Conservation (phyloP, 1,140 invertebrate genomes). For the Nasonia longicornis region DNA sequence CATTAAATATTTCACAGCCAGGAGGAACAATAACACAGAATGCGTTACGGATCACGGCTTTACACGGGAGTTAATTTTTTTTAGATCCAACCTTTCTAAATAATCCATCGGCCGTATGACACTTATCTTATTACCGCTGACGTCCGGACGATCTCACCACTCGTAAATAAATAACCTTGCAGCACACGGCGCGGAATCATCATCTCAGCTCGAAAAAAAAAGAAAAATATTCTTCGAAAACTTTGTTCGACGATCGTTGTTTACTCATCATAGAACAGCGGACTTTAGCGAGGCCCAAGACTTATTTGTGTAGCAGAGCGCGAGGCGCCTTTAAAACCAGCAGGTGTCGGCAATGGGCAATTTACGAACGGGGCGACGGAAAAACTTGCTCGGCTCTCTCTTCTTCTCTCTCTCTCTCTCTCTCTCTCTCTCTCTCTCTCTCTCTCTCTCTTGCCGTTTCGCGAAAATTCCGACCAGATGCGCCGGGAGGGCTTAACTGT, state of each 20-base stretch:
- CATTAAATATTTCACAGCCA: background rate
- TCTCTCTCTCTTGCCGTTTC: background rate
- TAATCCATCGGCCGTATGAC: background rate
- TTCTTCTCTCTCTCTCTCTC: background rate
- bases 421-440: no score
- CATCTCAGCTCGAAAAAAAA: background rate
- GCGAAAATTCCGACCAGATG: constrained; percentile 34
- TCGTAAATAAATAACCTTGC: background rate
- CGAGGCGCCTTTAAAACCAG: constrained; percentile 23
- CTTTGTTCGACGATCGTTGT: background rate
- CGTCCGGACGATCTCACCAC: background rate
- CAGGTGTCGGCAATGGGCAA: constrained; percentile 44
- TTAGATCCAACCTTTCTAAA: background rate
- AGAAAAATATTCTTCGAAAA: background rate
- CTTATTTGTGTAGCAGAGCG: constrained; percentile 31
- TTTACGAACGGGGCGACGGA: constrained; percentile 29
- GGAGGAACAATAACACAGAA: background rate
- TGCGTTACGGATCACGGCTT: background rate
- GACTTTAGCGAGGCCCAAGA: background rate
- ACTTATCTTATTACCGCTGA: background rate
- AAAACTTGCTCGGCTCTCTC: constrained; percentile 31
- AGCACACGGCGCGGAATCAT: background rate
- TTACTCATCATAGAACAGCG: background rate
- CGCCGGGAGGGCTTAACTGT: constrained; percentile 18
- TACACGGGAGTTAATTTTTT: background rate